phyloP scores from a whole-genome alignment of 2,888 invertebrate genomes.

The Ochropleura plecta region DNA sequence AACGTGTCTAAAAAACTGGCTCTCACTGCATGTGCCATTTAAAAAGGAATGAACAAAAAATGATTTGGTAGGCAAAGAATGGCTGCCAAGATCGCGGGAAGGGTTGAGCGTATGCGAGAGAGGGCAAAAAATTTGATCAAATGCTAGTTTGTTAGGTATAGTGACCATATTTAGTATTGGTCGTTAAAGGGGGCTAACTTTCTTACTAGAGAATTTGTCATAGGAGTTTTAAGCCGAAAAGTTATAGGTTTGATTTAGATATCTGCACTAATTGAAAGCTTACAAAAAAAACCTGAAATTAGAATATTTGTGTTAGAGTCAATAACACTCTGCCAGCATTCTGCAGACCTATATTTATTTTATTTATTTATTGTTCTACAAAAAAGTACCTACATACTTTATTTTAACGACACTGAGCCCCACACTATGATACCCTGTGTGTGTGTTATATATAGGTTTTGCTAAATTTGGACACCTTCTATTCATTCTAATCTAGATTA shows the following conservation, averaged over 20 bases:
- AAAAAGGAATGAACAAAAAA: constrained; percentile 87
- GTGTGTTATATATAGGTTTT: not conserved
- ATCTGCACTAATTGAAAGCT: not conserved
- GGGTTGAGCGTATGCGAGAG: constrained; percentile 86
- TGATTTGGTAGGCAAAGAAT: constrained; percentile 86
- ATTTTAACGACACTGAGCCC: too few relatives aligned
- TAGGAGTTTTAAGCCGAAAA: not conserved
- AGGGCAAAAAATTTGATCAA: constrained; percentile 84
- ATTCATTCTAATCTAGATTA: not conserved
- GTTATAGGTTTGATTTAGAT: not conserved
- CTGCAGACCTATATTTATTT: too few relatives aligned
- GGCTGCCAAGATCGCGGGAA: constrained; percentile 85
- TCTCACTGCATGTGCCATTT: constrained; percentile 90
- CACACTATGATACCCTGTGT: too few relatives aligned
- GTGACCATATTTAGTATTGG: constrained; percentile 69
- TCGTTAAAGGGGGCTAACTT: constrained; percentile 1
- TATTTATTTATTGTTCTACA: too few relatives aligned
- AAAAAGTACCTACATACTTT: too few relatives aligned
- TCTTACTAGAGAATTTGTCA: not conserved
- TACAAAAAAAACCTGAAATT: not conserved
- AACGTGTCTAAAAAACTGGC: constrained; percentile 80
- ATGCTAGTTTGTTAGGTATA: constrained; percentile 76
- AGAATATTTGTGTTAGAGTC: not conserved
- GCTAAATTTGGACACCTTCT: not conserved
- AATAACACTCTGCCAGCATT: not conserved